Evolutionary conservation across 2,888 invertebrate species (phyloP), one percentile per base, ranked within the genome.

Genomic region (Allygus modestus): DNA sequence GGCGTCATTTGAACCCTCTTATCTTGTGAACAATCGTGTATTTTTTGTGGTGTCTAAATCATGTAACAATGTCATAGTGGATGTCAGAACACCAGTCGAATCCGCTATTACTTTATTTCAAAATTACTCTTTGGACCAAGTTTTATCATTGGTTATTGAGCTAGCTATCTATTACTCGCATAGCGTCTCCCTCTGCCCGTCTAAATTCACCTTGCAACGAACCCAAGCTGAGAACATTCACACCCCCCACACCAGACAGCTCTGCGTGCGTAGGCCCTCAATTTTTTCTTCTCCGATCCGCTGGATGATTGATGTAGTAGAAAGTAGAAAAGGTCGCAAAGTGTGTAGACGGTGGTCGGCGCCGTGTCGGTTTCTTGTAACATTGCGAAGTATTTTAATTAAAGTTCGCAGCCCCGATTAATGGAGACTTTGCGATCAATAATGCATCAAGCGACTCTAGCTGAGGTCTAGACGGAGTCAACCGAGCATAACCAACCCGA

Each of bases 391-490:
- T 79, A 79, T 79, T 79, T 79, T 79, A 79, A 79, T 79, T 79
- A 79, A 79, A 79, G 79, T 79, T 79, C 58, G 79, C 79, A 54
- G 33, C 37, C 33, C 79, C n/a, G 79, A 79, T 79, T 79, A 79
- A 79, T 79, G 79, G 54, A 79, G 31, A 77, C 77, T 26, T 79
- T 28, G 28, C 51, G 28, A 79, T 79, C 79, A 28, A 79, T 79
- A 79, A 79, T 79, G 79, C 79, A 79, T 58, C 79, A 37, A 79
- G 58, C 28, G 79, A 58, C 54, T n/a, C 73, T 28, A 33, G 46
- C 54, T 33, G 11, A 37, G 37, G 58, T 79, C 51, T 37, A 79
- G 58, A 28, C 79, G 28, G 58, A 58, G 20, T 37, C 33, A 79
- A 20, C 31, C 51, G 79, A 79, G 54, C 77, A 77, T 77, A 77